phyloP scores from a whole-genome alignment of 2,888 invertebrate species.

The Lasiommata megera region DNA sequence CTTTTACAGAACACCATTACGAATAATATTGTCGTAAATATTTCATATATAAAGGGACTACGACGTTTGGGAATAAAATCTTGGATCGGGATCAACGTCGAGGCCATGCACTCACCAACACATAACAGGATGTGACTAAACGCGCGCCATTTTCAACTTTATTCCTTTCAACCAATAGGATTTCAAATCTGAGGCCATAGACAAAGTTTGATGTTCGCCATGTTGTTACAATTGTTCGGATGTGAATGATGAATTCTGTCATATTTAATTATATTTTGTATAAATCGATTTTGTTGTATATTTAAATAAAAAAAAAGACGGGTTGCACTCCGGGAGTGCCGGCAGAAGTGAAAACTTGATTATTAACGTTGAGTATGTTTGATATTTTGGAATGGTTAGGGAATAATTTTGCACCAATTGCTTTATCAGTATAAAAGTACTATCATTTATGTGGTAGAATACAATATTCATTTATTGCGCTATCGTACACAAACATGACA shows the following conservation, averaged over 20 bases:
- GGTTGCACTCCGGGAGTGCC: no score
- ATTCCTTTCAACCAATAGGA: constrained; percentile 51
- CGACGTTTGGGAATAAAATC: constrained; percentile 59
- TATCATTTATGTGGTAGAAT: no score
- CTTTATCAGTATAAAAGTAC: no score
- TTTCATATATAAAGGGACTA: constrained; percentile 60
- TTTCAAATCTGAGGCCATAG: constrained; percentile 42
- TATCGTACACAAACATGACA: no score
- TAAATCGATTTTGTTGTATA: not conserved
- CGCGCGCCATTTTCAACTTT: constrained; percentile 67
- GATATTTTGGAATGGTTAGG: no score
- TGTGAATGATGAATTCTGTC: constrained; percentile 19
- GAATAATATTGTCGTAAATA: constrained; percentile 66
- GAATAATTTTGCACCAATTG: no score
- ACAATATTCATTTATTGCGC: no score
- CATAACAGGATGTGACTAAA: constrained; percentile 79
- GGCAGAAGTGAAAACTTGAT: no score
- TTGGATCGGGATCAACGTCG: constrained; percentile 70
- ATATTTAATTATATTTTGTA: not conserved
- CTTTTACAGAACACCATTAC: constrained; percentile 80
- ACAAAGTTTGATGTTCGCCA: constrained; percentile 37
- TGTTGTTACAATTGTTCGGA: constrained; percentile 45
- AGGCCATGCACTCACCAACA: constrained; percentile 72
- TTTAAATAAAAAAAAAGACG: no score
- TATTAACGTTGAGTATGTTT: no score